Evolutionary conservation across 2,888 invertebrate species (phyloP).

Genomic region (Lucinisca nassula): DNA sequence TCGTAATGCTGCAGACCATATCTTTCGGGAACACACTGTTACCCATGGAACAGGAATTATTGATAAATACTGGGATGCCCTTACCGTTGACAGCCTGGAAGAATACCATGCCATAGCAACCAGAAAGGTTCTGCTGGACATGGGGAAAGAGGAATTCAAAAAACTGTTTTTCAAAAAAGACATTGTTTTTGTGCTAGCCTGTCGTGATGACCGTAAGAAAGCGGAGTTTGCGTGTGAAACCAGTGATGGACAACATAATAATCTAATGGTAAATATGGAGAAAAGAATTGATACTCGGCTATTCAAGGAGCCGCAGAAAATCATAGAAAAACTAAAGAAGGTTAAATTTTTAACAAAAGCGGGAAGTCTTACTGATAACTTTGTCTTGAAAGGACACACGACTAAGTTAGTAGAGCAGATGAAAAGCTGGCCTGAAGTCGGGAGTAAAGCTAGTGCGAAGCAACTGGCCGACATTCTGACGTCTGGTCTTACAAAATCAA

Average conservation of each 20-base stretch:
- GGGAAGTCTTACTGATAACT: neutral
- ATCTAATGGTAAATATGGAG: no score
- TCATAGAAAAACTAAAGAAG: neutral
- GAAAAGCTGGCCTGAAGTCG: neutral
- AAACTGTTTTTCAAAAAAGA: neutral
- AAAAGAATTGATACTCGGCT: no score
- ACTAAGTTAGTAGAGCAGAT: no score
- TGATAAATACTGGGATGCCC: no score
- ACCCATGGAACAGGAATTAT: no score
- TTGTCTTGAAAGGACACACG: neutral
- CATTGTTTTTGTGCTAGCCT: constrained; percentile 1
- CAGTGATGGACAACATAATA: no score
- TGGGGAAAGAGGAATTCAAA: no score
- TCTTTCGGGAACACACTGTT: neutral
- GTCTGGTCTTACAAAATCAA: neutral
- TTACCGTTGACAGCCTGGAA: no score
- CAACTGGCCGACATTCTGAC: neutral
- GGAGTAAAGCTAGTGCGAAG: neutral
- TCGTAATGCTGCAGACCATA: neutral
- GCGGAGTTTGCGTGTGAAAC: neutral
- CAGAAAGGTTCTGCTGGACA: no score
- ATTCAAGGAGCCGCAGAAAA: no score
- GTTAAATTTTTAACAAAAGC: neutral
- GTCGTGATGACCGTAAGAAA: neutral
- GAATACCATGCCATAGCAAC: no score